Evolutionary conservation across 2,888 invertebrate species (phyloP), one percentile per base, ranked within the genome.

Genomic region (Oscheius sp.): DNA sequence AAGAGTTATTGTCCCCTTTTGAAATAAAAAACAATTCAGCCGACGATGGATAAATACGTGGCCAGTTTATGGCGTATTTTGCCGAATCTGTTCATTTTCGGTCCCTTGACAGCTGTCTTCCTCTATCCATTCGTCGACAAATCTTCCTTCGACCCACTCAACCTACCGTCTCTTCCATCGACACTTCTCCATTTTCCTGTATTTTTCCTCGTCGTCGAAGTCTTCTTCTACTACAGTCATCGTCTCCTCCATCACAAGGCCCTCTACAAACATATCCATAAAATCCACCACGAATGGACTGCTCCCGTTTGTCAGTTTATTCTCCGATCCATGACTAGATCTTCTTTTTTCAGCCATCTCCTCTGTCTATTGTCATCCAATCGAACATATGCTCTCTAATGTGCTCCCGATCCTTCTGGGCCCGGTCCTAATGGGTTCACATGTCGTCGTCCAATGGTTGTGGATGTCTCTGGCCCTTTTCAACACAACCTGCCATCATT

Each of bases 221-320:
- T 93, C 80, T 92, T 92, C 70, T 94, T 94, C 89, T 94, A 94
- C 89, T 94, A 94, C 88, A 93, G 93, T 13, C 94, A 94, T 89
- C 92, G 94, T 91, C 63, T 63, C 3, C 90, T 94, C 43, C 94
- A 94, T 86, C 92, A 92, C 85, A 92, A 92, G 76, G 90, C 91
- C 79, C 89, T 94, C 69, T 94, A 94, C 90, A 93, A 93, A 86
- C 91, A 92, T 86, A 93, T 94, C 82, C 94, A 94, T 89, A 94
- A 94, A 89, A 92, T 92, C 83, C 94, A 94, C 89, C 94, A 94
- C 85, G 94, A 94, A 89, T 94, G 94, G 94, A 93, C 93, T 1
- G 93, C 94, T 0, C 94, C 94, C 0, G 92, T 94, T 2, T 63
- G 63, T 63, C 7, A 45, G 63, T 63, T 63, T 2, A 3, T 13